A percentile compares a stretch with the other conserved stretches of the same genome.
Conservation (phyloP, 2,797 vertebrate species). For the Pelobates cultripes region DNA sequence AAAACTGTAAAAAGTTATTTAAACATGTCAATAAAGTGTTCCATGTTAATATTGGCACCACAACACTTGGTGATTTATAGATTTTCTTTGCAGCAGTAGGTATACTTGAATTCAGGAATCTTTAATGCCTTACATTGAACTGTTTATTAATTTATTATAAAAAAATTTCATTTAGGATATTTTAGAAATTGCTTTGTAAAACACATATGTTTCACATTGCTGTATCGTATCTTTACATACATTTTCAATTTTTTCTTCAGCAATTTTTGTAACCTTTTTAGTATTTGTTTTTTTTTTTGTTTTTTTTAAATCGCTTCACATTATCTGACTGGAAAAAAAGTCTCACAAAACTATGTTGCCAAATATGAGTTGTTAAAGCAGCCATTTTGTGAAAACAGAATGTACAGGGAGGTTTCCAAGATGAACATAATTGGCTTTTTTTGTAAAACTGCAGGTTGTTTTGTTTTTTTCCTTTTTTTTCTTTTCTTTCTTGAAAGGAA, state of each 20-base stretch:
- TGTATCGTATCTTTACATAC: not conserved
- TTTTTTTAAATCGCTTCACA: not conserved
- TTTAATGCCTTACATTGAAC: no score
- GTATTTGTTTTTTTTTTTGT: not conserved
- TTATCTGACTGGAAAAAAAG: not conserved
- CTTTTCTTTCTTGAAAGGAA: not conserved
- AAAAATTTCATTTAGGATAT: no score
- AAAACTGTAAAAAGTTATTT: no score
- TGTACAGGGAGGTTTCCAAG: slow-evolving; percentile 45
- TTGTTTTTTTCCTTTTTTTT: no score
- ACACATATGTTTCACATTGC: no score
- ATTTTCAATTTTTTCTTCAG: not conserved
- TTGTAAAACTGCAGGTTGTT: slow-evolving; percentile 7
- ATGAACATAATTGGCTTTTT: slow-evolving; percentile 48
- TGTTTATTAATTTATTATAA: no score
- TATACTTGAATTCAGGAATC: no score
- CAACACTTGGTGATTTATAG: no score
- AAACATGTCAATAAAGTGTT: no score
- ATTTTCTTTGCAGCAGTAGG: no score
- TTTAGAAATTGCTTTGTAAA: no score
- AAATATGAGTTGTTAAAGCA: slow-evolving; percentile 5
- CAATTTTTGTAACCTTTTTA: slow-evolving; percentile 2
- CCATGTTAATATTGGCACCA: no score
- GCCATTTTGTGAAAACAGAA: slow-evolving; percentile 14
- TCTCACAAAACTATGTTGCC: not conserved